Percentiles rank a stretch among this genome's conserved stretches.
Evolutionary conservation across 1,140 invertebrate species (phyloP).

Genomic region (Drosophila tristis): DNA sequence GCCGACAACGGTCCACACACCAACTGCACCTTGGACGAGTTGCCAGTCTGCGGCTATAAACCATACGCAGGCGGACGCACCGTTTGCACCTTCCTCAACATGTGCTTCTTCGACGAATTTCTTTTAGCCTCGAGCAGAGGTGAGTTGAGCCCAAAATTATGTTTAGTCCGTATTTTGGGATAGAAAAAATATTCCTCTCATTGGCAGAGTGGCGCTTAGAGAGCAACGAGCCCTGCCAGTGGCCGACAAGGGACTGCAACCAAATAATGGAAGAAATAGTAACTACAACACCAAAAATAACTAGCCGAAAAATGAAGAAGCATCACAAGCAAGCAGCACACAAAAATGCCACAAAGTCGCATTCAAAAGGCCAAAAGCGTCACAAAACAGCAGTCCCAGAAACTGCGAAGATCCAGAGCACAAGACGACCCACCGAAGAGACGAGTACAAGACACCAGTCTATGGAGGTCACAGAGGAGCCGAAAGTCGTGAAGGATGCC

Average conservation of each 20-base stretch:
- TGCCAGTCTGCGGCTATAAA: slow-evolving; percentile 19
- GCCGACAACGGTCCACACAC: background rate
- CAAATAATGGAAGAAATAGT: background rate
- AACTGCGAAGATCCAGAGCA: too few relatives aligned
- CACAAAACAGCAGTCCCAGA: too few relatives aligned
- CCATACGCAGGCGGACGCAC: background rate
- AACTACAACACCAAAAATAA: too few relatives aligned
- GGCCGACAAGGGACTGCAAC: background rate
- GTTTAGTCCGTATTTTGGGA: background rate
- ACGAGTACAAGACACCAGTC: too few relatives aligned
- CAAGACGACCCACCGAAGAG: too few relatives aligned
- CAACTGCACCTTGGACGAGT: background rate
- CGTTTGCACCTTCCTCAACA: slow-evolving; percentile 23
- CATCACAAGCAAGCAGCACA: too few relatives aligned
- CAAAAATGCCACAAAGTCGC: too few relatives aligned
- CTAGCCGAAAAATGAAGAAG: too few relatives aligned
- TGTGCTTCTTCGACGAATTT: slow-evolving; percentile 12
- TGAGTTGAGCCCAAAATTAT: background rate
- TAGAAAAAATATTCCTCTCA: too few relatives aligned
- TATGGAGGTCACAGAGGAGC: too few relatives aligned
- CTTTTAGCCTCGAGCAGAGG: background rate
- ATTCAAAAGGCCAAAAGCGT: too few relatives aligned
- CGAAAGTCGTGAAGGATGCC: too few relatives aligned
- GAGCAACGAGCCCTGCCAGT: background rate
- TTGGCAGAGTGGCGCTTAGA: slow-evolving; percentile 18